A percentile compares a stretch with the other conserved stretches of the same genome.
Conservation (phyloP, 2,113 vertebrate genomes). For the Lipophrys pholis region DNA sequence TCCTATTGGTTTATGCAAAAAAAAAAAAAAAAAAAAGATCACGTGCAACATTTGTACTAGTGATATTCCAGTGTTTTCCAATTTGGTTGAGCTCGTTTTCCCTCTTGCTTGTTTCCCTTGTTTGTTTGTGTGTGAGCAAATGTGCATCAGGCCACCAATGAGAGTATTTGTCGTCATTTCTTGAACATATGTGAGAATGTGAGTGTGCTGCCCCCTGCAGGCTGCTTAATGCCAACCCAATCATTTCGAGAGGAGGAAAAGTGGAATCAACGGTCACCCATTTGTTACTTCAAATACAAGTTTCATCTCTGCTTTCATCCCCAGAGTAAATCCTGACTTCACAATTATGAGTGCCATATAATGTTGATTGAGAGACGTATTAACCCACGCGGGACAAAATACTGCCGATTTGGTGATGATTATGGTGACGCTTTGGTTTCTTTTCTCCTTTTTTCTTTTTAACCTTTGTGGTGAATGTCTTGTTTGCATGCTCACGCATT, state of each 20-base stretch:
- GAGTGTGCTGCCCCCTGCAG: slow-evolving; percentile 69
- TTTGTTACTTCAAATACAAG: no score
- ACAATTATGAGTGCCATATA: no score
- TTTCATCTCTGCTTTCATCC: no score
- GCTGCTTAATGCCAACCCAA: slow-evolving; percentile 27
- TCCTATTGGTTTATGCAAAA: slow-evolving; percentile 73
- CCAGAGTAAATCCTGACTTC: no score
- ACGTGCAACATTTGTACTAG: slow-evolving; percentile 62
- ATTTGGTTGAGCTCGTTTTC: slow-evolving; percentile 33
- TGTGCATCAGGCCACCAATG: slow-evolving; percentile 2
- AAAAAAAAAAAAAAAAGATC: slow-evolving; percentile 22
- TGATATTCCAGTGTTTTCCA: slow-evolving; percentile 57
- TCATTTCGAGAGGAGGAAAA: slow-evolving; percentile 10
- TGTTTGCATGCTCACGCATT: slow-evolving; percentile 8
- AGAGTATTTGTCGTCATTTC: slow-evolving; percentile 17
- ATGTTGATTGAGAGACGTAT: no score
- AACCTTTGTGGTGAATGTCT: neutral
- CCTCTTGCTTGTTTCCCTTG: slow-evolving; percentile 28
- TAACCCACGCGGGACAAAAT: no score
- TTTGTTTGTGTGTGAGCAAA: slow-evolving; percentile 10
- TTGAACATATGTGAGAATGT: slow-evolving; percentile 14
- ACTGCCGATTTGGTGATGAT: slow-evolving; percentile 23
- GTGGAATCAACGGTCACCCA: neutral
- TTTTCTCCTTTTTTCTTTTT: neutral
- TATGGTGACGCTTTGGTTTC: slow-evolving; percentile 16